Percentiles rank a stretch among this genome's conserved stretches.
phyloP scores from a whole-genome alignment of 1,140 invertebrate genomes.

The Leptinotarsa lineolata region DNA sequence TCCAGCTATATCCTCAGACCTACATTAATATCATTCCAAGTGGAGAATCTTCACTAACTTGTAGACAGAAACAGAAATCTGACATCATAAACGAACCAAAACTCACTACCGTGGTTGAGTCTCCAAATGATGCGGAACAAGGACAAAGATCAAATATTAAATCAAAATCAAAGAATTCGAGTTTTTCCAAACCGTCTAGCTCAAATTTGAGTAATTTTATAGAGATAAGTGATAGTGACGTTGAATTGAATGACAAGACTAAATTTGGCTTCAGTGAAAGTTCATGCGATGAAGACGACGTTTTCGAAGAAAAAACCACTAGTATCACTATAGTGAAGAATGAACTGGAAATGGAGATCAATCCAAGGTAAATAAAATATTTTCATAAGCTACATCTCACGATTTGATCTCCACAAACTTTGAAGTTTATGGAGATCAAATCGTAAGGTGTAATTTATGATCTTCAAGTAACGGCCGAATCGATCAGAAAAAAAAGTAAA shows the following conservation, averaged over 20 bases:
- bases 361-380: slow-evolving; percentile 8
- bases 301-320: not conserved
- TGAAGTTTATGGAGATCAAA: too few relatives aligned
- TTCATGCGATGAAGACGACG: not conserved
- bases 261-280: not conserved
- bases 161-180: not conserved
- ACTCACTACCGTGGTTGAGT: too few relatives aligned
- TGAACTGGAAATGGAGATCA: not conserved
- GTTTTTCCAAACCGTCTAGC: not conserved
- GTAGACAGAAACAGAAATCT: not conserved
- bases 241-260: slow-evolving; percentile 8
- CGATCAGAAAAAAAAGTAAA: too few relatives aligned
- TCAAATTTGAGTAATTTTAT: not conserved
- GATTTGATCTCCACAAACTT: too few relatives aligned
- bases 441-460: too few relatives aligned
- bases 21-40: not conserved
- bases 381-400: too few relatives aligned
- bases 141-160: not conserved
- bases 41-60: not conserved
- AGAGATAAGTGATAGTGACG: slow-evolving; percentile 4
- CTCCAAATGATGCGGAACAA: not conserved
- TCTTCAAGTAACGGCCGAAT: too few relatives aligned
- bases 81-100: too few relatives aligned
- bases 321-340: slow-evolving; percentile 6
- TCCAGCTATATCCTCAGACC: not conserved